Conservation (phyloP, 2,797 vertebrate species). For the Synanceia verrucosa region DNA sequence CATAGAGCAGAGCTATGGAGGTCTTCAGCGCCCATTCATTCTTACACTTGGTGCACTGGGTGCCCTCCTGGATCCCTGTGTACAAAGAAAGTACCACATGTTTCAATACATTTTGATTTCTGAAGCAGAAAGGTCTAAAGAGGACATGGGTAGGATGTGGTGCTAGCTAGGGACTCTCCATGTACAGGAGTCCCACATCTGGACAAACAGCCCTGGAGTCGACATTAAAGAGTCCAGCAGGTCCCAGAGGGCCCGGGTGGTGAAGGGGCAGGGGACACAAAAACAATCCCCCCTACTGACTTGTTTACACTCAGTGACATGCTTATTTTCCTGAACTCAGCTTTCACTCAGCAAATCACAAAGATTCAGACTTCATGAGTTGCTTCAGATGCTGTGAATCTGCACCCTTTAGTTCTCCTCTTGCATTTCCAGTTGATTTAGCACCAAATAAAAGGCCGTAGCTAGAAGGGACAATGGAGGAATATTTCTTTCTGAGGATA, state of each 20-base stretch:
- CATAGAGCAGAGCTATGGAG: conserved; percentile 92
- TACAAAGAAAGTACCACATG: conserved; percentile 39
- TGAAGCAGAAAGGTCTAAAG: conserved; percentile 18
- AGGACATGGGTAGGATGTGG: conserved; percentile 39
- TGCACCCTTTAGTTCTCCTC: background rate
- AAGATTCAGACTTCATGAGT: conserved; percentile 6
- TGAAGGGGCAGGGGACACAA: conserved; percentile 82
- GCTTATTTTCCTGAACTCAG: conserved; percentile 86
- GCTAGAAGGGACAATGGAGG: conserved; percentile 35
- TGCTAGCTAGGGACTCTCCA: conserved; percentile 32
- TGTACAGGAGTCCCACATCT: conserved; percentile 84
- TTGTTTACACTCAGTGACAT: conserved; percentile 85
- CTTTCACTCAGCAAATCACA: conserved; percentile 58
- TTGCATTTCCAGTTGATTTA: conserved; percentile 1
- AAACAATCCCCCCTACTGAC: conserved; percentile 78
- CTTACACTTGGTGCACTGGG: conserved; percentile 96
- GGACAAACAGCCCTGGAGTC: conserved; percentile 86
- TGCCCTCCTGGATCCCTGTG: conserved; percentile 97
- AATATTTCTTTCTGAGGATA: conserved; percentile 57
- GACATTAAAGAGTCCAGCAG: conserved; percentile 87
- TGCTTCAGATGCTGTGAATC: background rate
- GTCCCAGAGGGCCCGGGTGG: conserved; percentile 75
- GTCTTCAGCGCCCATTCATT: conserved; percentile 97
- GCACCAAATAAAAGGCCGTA: conserved; percentile 14
- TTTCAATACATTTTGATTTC: conserved; percentile 18